Conservation (phyloP, 1,140 invertebrate species). For the Neodiprion pinetum region DNA sequence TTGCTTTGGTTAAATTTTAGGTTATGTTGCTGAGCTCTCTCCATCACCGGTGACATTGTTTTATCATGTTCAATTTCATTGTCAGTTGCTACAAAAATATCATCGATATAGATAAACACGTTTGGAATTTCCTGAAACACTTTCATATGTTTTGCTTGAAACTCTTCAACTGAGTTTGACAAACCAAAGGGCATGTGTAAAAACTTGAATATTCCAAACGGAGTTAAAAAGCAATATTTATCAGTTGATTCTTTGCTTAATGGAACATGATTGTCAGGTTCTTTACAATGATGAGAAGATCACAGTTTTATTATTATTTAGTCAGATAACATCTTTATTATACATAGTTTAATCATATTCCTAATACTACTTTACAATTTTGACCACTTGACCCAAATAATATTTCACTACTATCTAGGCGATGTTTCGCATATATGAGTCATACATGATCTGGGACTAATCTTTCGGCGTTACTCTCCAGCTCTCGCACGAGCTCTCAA, state of each 20-base stretch:
- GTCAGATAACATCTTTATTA: too few species aligned
- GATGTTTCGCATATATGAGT: too few species aligned
- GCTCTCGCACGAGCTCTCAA: too few species aligned
- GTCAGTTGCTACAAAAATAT: conserved; percentile 4
- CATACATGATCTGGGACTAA: too few species aligned
- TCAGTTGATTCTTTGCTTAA: background rate
- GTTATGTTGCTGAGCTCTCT: conserved; percentile 11
- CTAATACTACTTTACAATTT: too few species aligned
- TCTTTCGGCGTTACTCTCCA: too few species aligned
- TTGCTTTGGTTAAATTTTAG: background rate
- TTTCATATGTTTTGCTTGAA: conserved; percentile 10
- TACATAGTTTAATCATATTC: too few species aligned
- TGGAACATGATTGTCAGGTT: background rate
- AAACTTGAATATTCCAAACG: background rate
- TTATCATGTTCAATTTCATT: conserved; percentile 13
- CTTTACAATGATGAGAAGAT: too few species aligned
- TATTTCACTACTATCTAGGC: too few species aligned
- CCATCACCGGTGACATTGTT: background rate
- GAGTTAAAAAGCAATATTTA: background rate
- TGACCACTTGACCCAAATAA: too few species aligned
- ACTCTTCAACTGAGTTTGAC: conserved; percentile 8
- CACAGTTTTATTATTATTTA: too few species aligned
- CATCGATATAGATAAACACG: conserved; percentile 15
- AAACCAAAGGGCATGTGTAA: too few species aligned
- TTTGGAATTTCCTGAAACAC: conserved; percentile 13